Percentiles rank a stretch among this genome's conserved stretches.
Conservation (phyloP, 1,140 invertebrate genomes). For the Vanessa atalanta region DNA sequence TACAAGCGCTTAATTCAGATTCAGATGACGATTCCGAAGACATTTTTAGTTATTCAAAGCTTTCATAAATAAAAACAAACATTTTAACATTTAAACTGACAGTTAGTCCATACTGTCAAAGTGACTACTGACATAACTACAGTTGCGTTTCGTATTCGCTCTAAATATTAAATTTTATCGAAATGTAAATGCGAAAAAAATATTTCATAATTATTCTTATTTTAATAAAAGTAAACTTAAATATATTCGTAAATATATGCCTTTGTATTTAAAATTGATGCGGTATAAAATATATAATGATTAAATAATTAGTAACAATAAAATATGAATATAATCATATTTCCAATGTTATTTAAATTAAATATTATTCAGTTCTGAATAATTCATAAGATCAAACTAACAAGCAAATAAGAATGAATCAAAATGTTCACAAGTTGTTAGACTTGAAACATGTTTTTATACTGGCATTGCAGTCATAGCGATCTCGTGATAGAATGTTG, state of each 20-base stretch:
- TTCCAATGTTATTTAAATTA: not conserved
- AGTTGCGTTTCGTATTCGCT: constrained; percentile 23
- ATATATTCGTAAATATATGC: not conserved
- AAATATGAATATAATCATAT: too few species aligned
- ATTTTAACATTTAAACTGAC: constrained; percentile 17
- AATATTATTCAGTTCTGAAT: not conserved
- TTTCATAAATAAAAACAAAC: constrained; percentile 35
- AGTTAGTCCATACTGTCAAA: constrained; percentile 17
- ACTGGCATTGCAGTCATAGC: constrained; percentile 52
- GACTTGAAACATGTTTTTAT: constrained; percentile 39
- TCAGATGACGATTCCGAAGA: constrained; percentile 75
- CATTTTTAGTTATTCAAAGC: constrained; percentile 41
- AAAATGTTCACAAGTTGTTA: constrained; percentile 47
- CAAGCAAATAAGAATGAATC: constrained; percentile 35
- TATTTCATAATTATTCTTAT: too few species aligned
- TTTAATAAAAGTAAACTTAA: not conserved
- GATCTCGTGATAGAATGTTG: constrained; percentile 64
- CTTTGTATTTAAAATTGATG: not conserved
- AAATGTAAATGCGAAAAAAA: too few species aligned
- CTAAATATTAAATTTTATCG: not conserved
- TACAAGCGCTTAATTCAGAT: constrained; percentile 83
- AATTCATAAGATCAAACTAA: constrained; percentile 25
- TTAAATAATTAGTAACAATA: not conserved
- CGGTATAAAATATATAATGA: not conserved
- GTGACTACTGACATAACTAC: not conserved